Conservation (phyloP, 2,888 invertebrate species). For the Leptopilina syphax region DNA sequence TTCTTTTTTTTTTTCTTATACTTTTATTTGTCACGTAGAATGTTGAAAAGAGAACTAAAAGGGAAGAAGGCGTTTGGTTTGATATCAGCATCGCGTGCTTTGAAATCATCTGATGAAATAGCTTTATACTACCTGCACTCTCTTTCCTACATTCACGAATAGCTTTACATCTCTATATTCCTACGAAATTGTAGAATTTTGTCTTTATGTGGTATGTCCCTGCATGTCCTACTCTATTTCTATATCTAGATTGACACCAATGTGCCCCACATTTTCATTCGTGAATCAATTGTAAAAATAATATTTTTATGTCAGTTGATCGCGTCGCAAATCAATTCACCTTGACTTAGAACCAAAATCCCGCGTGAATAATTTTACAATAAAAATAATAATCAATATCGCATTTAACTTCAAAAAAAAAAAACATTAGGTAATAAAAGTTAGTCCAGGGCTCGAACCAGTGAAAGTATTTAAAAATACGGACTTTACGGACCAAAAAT, state of each 20-base stretch:
- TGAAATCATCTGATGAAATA: constrained; percentile 62
- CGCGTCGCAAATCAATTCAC: background rate
- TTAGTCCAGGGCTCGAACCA: too few relatives aligned
- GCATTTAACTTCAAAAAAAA: background rate
- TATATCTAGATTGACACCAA: constrained; percentile 31
- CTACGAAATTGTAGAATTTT: constrained; percentile 28
- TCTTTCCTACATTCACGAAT: background rate
- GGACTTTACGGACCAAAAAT: too few relatives aligned
- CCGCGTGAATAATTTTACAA: background rate
- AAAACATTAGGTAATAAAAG: too few relatives aligned
- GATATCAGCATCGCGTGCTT: constrained; percentile 65
- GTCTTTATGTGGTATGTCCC: constrained; percentile 26
- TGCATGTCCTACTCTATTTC: constrained; percentile 37
- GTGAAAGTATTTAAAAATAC: background rate
- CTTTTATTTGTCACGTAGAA: constrained; percentile 54
- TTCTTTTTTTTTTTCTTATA: constrained; percentile 35
- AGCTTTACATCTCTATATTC: constrained; percentile 30
- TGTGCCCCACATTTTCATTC: constrained; percentile 31
- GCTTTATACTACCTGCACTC: constrained; percentile 30
- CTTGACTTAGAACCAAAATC: background rate
- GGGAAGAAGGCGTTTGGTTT: constrained; percentile 44
- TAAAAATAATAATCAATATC: background rate
- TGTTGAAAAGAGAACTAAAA: constrained; percentile 49
- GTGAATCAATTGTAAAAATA: constrained; percentile 34
- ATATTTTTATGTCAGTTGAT: constrained; percentile 29